Percentiles rank a stretch among this genome's conserved stretches.
phyloP scores from a whole-genome alignment of 2,888 invertebrate genomes.

The Tipula unca region DNA sequence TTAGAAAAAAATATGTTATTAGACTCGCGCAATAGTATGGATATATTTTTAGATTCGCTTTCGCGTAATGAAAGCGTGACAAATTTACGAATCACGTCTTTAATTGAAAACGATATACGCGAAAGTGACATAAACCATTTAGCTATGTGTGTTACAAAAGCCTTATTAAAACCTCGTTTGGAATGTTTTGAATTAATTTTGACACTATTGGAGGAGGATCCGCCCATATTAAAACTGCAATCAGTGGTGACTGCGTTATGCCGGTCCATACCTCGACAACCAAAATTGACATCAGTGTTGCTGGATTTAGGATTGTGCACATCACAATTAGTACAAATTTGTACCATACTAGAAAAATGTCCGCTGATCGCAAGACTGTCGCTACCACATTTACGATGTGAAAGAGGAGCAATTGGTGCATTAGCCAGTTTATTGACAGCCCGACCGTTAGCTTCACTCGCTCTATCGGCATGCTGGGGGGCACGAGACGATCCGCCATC shows the following conservation, averaged over 20 bases:
- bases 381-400: slow-evolving; percentile 48
- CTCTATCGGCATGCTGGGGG: slow-evolving; percentile 46
- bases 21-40: slow-evolving; percentile 37
- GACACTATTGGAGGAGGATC: slow-evolving; percentile 47
- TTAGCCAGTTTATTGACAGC: slow-evolving; percentile 44
- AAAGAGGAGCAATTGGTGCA: slow-evolving; percentile 45
- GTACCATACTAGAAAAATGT: slow-evolving; percentile 44
- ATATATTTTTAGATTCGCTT: slow-evolving; percentile 45
- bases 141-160: slow-evolving; percentile 43
- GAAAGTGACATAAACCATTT: slow-evolving; percentile 44
- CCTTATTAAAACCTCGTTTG: slow-evolving; percentile 43
- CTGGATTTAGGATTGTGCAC: slow-evolving; percentile 47
- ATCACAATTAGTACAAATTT: slow-evolving; percentile 46
- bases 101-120: slow-evolving; percentile 47
- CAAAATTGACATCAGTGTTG: slow-evolving; percentile 44
- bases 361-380: slow-evolving; percentile 45
- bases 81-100: slow-evolving; percentile 44
- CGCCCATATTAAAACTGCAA: slow-evolving; percentile 43
- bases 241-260: slow-evolving; percentile 47
- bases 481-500: slow-evolving; percentile 46
- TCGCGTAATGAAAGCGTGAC: slow-evolving; percentile 46
- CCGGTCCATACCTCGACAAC: slow-evolving; percentile 31
- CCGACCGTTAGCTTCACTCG: slow-evolving; percentile 44
- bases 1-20: slow-evolving; percentile 40
- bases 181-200: slow-evolving; percentile 47